These are phyloP conservation scores for Felis chaus DNA, from an alignment of 2,113 vertebrate genomes.

Conservation along the genomic window DNA sequence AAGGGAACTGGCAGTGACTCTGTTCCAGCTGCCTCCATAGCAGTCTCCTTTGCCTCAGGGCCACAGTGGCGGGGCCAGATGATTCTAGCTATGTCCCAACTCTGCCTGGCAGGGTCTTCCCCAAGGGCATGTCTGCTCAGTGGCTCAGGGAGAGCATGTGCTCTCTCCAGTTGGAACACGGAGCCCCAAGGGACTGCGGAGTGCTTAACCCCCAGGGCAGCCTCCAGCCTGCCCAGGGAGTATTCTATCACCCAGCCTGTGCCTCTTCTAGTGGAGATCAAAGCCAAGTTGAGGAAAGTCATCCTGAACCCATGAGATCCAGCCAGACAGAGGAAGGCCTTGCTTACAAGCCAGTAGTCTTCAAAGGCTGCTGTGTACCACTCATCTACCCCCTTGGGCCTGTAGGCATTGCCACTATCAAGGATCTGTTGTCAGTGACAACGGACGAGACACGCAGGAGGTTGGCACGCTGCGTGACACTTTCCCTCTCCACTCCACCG, in stretches of 20 bases:
- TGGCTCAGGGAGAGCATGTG: too few relatives aligned
- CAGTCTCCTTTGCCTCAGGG: neutral
- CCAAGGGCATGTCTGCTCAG: neutral
- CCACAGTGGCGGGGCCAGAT: too few relatives aligned
- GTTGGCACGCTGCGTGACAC: neutral
- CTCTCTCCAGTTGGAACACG: neutral
- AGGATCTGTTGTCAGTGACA: constrained; percentile 45
- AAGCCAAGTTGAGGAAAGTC: neutral
- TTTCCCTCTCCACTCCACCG: neutral
- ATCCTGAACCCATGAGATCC: neutral
- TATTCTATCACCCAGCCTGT: neutral
- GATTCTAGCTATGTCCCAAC: rapidly evolving
- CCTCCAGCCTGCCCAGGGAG: neutral
- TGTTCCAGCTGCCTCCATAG: neutral
- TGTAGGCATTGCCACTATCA: neutral
- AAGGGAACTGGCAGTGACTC: neutral
- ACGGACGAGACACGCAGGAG: neutral
- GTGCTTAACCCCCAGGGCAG: neutral
- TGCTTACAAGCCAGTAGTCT: neutral
- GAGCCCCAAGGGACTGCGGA: neutral
- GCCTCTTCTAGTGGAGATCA: neutral
- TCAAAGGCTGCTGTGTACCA: neutral
- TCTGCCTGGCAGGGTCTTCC: neutral
- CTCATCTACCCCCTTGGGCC: neutral
- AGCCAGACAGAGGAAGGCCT: neutral